phyloP scores from a whole-genome alignment of 2,113 vertebrate species.

The Poeciliopsis prolifica region DNA sequence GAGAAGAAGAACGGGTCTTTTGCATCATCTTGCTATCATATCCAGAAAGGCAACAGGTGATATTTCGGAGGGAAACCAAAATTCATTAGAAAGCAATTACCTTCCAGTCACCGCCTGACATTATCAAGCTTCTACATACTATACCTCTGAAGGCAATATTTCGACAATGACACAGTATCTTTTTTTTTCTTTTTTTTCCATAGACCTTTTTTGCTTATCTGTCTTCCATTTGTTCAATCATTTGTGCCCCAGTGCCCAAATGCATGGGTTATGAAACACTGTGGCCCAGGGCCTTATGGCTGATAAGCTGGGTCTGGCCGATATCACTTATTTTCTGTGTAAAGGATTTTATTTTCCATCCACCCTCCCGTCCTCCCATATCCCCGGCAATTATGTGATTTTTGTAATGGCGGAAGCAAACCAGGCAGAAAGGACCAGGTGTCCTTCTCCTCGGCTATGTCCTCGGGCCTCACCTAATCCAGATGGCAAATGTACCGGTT shows the following conservation, averaged over 20 bases:
- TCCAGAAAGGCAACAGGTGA: slow-evolving; percentile 52
- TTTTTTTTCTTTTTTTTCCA: background rate
- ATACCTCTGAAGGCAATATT: slow-evolving; percentile 54
- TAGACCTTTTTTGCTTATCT: slow-evolving; percentile 60
- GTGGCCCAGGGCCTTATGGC: slow-evolving; percentile 32
- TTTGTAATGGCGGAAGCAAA: slow-evolving; percentile 10
- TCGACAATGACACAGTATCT: slow-evolving; percentile 54
- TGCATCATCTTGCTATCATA: slow-evolving; percentile 35
- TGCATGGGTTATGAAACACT: slow-evolving; percentile 45
- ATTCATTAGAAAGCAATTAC: slow-evolving; percentile 70
- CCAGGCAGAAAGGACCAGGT: slow-evolving; percentile 6
- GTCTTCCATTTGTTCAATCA: slow-evolving; percentile 53
- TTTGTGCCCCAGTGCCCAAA: slow-evolving; percentile 39
- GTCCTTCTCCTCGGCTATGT: slow-evolving; percentile 3
- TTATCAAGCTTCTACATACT: slow-evolving; percentile 54
- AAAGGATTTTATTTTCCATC: slow-evolving; percentile 37
- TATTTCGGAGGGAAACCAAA: slow-evolving; percentile 45
- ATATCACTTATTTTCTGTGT: slow-evolving; percentile 35
- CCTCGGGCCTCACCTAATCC: background rate
- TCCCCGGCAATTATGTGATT: slow-evolving; percentile 34
- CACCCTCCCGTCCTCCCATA: slow-evolving; percentile 26
- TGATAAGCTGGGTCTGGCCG: slow-evolving; percentile 54
- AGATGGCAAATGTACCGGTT: background rate
- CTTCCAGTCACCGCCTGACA: slow-evolving; percentile 61
- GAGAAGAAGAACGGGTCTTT: slow-evolving; percentile 10